Conservation (phyloP, 2,797 vertebrate species). For the Garrulus glandarius region DNA sequence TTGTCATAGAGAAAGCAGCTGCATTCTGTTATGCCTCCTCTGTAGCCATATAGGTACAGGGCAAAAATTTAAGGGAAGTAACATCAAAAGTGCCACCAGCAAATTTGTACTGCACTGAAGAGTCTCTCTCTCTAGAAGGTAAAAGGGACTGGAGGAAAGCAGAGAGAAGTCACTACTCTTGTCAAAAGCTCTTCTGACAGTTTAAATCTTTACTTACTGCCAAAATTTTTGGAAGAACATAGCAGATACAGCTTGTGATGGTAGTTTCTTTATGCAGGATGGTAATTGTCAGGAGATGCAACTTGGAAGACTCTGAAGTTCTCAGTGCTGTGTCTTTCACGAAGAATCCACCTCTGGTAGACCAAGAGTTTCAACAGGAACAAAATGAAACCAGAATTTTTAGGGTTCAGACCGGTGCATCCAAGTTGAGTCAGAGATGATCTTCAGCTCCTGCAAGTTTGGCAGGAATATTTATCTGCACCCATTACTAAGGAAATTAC, state of each 20-base stretch:
- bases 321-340: neutral
- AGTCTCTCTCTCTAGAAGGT: neutral
- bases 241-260: neutral
- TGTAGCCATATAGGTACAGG: neutral
- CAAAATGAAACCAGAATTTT: neutral
- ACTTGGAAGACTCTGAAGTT: neutral
- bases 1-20: neutral
- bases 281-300: neutral
- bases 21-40: neutral
- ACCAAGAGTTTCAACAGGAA: neutral
- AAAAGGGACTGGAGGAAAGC: neutral
- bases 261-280: neutral
- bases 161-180: neutral
- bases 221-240: neutral
- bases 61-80: neutral
- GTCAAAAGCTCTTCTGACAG: neutral
- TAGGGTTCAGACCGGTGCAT: neutral
- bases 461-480: neutral
- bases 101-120: neutral
- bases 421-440: neutral
- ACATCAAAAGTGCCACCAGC: neutral
- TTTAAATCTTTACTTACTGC: neutral
- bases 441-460: neutral
- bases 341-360: neutral
- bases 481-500: neutral